A percentile compares a stretch with the other conserved stretches of the same genome.
phyloP scores from a whole-genome alignment of 2,888 invertebrate genomes.

The Limnephilus marmoratus region DNA sequence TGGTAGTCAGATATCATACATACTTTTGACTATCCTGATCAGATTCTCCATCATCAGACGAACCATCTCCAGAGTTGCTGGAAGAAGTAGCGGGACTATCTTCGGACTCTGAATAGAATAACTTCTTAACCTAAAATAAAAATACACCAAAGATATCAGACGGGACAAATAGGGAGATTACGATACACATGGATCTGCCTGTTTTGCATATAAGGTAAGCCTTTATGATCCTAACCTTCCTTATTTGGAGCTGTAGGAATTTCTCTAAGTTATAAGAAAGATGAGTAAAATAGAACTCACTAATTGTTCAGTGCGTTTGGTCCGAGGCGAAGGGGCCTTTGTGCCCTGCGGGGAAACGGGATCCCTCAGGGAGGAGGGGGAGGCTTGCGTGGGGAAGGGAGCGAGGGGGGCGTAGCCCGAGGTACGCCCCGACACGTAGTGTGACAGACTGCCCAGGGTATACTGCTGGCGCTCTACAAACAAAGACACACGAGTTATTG shows the following conservation, averaged over 20 bases:
- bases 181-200: too few species aligned
- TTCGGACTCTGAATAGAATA: constrained; percentile 80
- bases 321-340: constrained; percentile 46
- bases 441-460: constrained; percentile 96
- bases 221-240: too few species aligned
- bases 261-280: neutral
- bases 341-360: constrained; percentile 76
- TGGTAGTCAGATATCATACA: neutral
- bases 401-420: constrained; percentile 94
- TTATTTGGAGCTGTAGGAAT: too few species aligned
- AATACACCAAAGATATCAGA: neutral
- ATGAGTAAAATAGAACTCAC: neutral
- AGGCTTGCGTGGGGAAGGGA: constrained; percentile 85
- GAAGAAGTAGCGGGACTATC: constrained; percentile 71
- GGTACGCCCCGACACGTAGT: constrained; percentile 92
- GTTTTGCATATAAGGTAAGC: too few species aligned
- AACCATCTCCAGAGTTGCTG: constrained; percentile 71
- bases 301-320: constrained; percentile 44
- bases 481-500: neutral
- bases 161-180: neutral
- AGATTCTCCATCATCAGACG: constrained; percentile 70
- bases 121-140: constrained; percentile 75
- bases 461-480: constrained; percentile 87
- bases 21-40: constrained; percentile 39
- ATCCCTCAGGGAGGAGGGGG: constrained; percentile 87